These are phyloP conservation scores for Bufo bufo DNA, from an alignment of 2,113 vertebrate species.

Conservation along the genomic window DNA sequence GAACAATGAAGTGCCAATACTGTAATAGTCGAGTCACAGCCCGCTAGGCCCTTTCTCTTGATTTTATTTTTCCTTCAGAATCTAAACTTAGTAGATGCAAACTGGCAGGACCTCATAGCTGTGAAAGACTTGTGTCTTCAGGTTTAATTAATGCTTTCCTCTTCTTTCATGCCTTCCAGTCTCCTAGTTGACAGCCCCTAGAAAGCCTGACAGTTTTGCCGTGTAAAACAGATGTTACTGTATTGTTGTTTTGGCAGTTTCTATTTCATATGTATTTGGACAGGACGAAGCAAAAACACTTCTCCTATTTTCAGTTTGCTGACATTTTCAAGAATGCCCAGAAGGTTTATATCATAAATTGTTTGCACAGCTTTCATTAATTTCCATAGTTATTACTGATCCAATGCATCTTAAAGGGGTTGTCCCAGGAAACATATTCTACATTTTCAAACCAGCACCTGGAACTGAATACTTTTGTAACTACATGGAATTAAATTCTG, in stretches of 20 bases:
- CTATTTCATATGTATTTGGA: slow-evolving; percentile 46
- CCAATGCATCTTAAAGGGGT: not conserved
- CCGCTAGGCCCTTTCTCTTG: not conserved
- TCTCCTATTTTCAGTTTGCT: not conserved
- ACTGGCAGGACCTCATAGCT: slow-evolving; percentile 30
- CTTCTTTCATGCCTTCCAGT: slow-evolving; percentile 37
- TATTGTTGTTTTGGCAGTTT: slow-evolving; percentile 53
- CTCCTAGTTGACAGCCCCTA: slow-evolving; percentile 45
- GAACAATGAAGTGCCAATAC: not conserved
- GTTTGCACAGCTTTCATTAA: not conserved
- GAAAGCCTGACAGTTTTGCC: slow-evolving; percentile 48
- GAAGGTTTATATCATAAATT: not conserved
- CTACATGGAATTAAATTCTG: too few relatives aligned
- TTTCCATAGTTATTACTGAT: not conserved
- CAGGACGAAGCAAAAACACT: not conserved
- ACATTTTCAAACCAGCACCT: too few relatives aligned
- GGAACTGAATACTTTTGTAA: too few relatives aligned
- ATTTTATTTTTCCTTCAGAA: not conserved
- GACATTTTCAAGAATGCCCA: not conserved
- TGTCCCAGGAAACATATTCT: too few relatives aligned
- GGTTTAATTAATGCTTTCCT: slow-evolving; percentile 53
- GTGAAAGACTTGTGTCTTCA: slow-evolving; percentile 36
- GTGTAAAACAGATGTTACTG: slow-evolving; percentile 58
- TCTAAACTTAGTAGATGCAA: not conserved
- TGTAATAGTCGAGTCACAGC: slow-evolving; percentile 14